Percentiles rank a stretch among this genome's conserved stretches.
phyloP scores from a whole-genome alignment of 2,113 vertebrate species.

The Cebus imitator region DNA sequence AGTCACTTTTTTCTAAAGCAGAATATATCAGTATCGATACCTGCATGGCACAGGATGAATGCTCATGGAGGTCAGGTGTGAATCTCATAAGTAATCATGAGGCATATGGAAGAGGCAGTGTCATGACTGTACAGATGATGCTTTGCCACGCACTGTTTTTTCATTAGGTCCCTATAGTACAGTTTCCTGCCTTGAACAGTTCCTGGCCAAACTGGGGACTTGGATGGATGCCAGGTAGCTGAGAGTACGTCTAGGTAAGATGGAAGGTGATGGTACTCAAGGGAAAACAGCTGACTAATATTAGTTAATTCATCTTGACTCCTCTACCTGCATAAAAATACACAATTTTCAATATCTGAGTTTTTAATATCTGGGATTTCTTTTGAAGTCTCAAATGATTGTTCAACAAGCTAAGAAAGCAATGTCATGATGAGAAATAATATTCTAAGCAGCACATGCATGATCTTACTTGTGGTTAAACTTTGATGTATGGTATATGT shows the following conservation, averaged over 20 bases:
- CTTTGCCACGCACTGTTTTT: not conserved
- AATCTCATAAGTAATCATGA: not conserved
- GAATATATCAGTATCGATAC: not conserved
- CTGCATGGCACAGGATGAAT: not conserved
- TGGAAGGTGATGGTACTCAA: not conserved
- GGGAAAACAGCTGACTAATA: conserved; percentile 32
- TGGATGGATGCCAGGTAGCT: conserved; percentile 7
- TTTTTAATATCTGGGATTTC: conserved; percentile 1
- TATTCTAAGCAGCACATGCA: not conserved
- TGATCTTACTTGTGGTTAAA: not conserved
- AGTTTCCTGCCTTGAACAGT: not conserved
- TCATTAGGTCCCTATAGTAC: not conserved
- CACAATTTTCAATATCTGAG: not conserved
- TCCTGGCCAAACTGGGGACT: not conserved
- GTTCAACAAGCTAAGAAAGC: not conserved
- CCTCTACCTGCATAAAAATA: not conserved
- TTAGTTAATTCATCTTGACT: not conserved
- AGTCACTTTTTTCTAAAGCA: not conserved
- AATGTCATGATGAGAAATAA: not conserved
- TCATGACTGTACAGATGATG: not conserved
- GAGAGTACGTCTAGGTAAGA: not conserved
- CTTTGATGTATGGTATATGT: not conserved
- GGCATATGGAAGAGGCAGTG: not conserved
- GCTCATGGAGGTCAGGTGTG: not conserved
- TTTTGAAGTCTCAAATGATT: not conserved